phyloP scores from a whole-genome alignment of 2,888 invertebrate species.

The Synergus laeviventris region DNA sequence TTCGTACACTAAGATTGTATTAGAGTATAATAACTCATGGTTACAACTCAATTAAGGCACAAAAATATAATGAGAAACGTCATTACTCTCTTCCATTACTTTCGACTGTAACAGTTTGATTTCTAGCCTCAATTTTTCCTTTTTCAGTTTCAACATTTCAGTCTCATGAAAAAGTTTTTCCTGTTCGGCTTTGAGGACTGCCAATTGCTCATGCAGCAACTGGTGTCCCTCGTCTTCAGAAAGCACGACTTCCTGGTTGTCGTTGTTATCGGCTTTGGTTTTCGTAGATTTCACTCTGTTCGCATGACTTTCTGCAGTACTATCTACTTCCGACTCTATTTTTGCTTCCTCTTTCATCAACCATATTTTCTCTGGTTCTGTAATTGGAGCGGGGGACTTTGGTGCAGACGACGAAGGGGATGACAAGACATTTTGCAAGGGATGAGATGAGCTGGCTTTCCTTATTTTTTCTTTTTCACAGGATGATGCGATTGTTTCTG shows the following conservation, averaged over 20 bases:
- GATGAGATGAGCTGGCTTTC: conserved; percentile 44
- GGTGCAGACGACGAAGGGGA: conserved; percentile 52
- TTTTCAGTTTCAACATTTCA: conserved; percentile 71
- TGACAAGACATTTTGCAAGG: conserved; percentile 48
- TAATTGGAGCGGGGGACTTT: conserved; percentile 59
- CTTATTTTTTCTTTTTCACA: conserved; percentile 60
- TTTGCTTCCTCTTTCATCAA: conserved; percentile 61
- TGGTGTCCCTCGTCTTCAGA: conserved; percentile 68
- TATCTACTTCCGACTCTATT: conserved; percentile 62
- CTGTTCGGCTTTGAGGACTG: conserved; percentile 70
- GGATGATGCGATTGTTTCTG: conserved; percentile 59
- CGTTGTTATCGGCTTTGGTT: conserved; percentile 42
- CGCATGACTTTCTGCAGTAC: conserved; percentile 59
- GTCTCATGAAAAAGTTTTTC: conserved; percentile 70
- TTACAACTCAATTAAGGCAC: conserved; percentile 64
- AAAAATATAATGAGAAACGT: conserved; percentile 72
- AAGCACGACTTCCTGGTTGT: conserved; percentile 59
- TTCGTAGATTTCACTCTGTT: conserved; percentile 47
- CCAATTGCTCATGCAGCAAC: conserved; percentile 69
- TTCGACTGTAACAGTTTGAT: conserved; percentile 71
- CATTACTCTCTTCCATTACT: conserved; percentile 69
- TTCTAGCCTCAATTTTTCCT: conserved; percentile 70
- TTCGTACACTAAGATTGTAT: background rate
- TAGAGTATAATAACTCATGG: background rate
- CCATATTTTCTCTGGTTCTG: conserved; percentile 65